Conservation (phyloP, 2,888 invertebrate species). For the Baronia brevicornis region DNA sequence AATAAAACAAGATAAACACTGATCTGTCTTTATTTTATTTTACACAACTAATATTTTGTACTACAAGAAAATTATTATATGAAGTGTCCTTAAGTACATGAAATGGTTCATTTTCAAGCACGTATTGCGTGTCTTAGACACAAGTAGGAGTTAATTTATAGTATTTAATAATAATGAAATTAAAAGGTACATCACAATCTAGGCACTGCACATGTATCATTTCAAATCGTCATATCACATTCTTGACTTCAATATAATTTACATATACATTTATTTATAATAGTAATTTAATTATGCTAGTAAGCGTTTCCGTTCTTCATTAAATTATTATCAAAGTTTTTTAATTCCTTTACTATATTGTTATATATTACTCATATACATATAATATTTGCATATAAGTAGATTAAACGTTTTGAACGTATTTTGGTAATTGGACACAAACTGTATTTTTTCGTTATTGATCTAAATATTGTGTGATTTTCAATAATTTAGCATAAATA, state of each 20-base stretch:
- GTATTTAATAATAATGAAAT: slow-evolving; percentile 20
- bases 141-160: slow-evolving; percentile 2
- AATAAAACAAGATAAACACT: slow-evolving; percentile 45
- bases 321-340: slow-evolving; percentile 57
- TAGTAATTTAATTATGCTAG: slow-evolving; percentile 57
- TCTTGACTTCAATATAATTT: slow-evolving; percentile 54
- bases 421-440: too few species aligned
- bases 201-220: slow-evolving; percentile 69
- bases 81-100: slow-evolving; percentile 56
- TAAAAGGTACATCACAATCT: slow-evolving; percentile 61
- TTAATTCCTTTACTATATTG: slow-evolving; percentile 15
- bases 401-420: background rate
- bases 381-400: slow-evolving; percentile 1
- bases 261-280: slow-evolving; percentile 51
- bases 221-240: slow-evolving; percentile 65
- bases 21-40: slow-evolving; percentile 71
- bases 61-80: slow-evolving; percentile 63
- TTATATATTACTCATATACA: background rate
- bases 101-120: slow-evolving; percentile 21
- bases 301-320: slow-evolving; percentile 71
- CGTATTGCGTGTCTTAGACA: slow-evolving; percentile 11
- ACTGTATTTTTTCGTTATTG: too few species aligned
- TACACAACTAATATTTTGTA: slow-evolving; percentile 65
- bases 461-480: too few species aligned
- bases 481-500: too few species aligned